Percentiles rank a stretch among this genome's conserved stretches.
phyloP scores from a whole-genome alignment of 2,113 vertebrate species.

The Syngnathoides biaculeatus region DNA sequence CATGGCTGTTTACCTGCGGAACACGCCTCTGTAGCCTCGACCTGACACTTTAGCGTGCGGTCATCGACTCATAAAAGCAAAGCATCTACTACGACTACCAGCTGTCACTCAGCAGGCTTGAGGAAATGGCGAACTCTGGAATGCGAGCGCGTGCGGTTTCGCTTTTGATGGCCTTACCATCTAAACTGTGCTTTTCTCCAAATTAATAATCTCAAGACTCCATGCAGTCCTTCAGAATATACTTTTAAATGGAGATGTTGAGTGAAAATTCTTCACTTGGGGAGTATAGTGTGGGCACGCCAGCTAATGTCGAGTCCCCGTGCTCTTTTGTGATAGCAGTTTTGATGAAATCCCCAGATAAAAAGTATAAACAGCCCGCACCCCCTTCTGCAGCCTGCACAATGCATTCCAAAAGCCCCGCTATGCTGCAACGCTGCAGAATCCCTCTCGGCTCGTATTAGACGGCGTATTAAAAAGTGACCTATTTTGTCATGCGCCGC shows the following conservation, averaged over 20 bases:
- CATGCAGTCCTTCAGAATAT: neutral
- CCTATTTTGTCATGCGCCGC: conserved; percentile 53
- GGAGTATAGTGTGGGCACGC: neutral
- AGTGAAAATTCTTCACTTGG: neutral
- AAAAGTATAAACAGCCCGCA: conserved; percentile 23
- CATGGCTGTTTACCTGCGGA: neutral
- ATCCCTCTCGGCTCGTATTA: conserved; percentile 48
- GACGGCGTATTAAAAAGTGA: conserved; percentile 58
- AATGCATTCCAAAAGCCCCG: conserved; percentile 37
- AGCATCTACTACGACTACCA: conserved; percentile 18
- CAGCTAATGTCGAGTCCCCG: neutral
- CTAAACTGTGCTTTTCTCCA: conserved; percentile 14
- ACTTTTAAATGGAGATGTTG: neutral
- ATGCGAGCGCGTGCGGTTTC: conserved; percentile 39
- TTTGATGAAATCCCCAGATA: conserved; percentile 19
- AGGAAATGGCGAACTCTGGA: conserved; percentile 40
- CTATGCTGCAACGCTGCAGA: conserved; percentile 38
- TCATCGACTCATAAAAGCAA: conserved; percentile 1
- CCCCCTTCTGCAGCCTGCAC: conserved; percentile 17
- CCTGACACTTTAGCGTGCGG: conserved; percentile 18
- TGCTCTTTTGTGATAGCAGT: conserved; percentile 7
- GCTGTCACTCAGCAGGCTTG: conserved; percentile 38
- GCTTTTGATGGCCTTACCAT: conserved; percentile 9
- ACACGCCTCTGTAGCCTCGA: neutral
- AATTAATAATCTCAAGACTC: conserved; percentile 18